Conservation (phyloP, 2,888 invertebrate species). For the Piscicola geometra region DNA sequence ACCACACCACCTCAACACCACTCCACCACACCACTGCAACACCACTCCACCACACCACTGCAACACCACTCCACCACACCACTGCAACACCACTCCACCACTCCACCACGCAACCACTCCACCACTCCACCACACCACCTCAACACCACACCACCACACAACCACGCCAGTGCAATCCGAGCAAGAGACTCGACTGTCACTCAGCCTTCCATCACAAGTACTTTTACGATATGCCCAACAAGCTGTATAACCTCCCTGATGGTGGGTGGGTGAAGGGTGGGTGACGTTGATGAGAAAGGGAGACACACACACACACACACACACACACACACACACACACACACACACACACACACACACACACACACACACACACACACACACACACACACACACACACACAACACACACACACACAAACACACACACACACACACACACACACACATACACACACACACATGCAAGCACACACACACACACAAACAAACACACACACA, state of each 20-base stretch:
- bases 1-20: no score
- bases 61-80: no score
- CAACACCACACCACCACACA: background rate
- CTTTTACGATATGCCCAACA: slow-evolving; percentile 28
- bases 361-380: slow-evolving; percentile 10
- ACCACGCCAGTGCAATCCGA: slow-evolving; percentile 11
- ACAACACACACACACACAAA: slow-evolving; percentile 42
- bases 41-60: no score
- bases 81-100: background rate
- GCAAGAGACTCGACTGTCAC: slow-evolving; percentile 20
- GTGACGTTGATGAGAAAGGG: background rate
- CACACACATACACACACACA: no score
- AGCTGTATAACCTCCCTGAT: slow-evolving; percentile 23
- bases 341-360: slow-evolving; percentile 20
- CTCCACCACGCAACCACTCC: background rate
- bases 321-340: slow-evolving; percentile 15
- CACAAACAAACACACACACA: background rate
- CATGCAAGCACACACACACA: no score
- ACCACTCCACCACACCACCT: background rate
- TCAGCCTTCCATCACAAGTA: slow-evolving; percentile 28
- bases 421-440: no score
- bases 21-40: no score
- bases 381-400: slow-evolving; percentile 41
- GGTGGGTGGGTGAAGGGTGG: slow-evolving; percentile 3
- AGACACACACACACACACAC: slow-evolving; percentile 11